Conservation (phyloP, 1,140 invertebrate genomes). For the Leptopilina boulardi region DNA sequence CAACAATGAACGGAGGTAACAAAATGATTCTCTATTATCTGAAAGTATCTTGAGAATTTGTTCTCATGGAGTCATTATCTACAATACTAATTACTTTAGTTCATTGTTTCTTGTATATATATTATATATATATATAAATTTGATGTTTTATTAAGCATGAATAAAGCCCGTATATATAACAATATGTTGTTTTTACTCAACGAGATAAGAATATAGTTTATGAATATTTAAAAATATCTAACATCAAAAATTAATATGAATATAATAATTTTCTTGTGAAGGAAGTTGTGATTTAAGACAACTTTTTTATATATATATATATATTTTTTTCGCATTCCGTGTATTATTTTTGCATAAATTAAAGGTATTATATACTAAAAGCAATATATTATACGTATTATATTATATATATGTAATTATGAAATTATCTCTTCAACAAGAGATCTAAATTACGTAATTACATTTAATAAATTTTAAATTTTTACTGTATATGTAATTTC, state of each 20-base stretch:
- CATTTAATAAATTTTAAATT: background rate
- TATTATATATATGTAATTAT: constrained; percentile 3
- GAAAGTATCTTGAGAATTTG: constrained; percentile 21
- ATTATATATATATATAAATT: too few relatives aligned
- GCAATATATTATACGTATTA: background rate
- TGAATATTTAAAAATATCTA: constrained; percentile 19
- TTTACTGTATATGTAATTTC: background rate
- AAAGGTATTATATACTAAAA: background rate
- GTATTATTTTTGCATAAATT: background rate
- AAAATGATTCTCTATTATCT: constrained; percentile 29
- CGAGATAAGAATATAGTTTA: background rate
- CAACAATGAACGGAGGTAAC: constrained; percentile 33
- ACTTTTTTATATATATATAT: background rate
- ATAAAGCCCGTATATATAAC: constrained; percentile 18
- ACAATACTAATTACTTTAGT: constrained; percentile 28
- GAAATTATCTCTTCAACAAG: constrained; percentile 10
- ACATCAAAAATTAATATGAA: constrained; percentile 16
- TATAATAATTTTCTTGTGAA: constrained; percentile 10
- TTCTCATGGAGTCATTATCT: constrained; percentile 21
- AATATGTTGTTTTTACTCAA: constrained; percentile 7
- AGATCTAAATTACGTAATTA: background rate
- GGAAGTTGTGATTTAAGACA: constrained; percentile 21
- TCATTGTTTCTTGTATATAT: constrained; percentile 18
- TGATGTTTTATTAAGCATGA: constrained; percentile 25
- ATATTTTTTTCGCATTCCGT: background rate